Evolutionary conservation across 2,888 invertebrate species (phyloP).

Genomic region (Macrophya annulata): DNA sequence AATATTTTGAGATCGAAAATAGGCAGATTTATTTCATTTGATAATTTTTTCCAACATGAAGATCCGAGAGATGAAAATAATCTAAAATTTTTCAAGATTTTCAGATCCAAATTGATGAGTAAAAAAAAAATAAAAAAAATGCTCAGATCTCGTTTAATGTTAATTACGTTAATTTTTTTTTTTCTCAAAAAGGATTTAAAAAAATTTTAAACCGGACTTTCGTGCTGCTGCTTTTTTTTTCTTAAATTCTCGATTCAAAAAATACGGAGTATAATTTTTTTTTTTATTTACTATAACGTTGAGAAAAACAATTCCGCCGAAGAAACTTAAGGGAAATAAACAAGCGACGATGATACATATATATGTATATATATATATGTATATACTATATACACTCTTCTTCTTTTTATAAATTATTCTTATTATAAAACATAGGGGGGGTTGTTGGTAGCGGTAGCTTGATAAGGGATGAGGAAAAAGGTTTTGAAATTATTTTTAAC

Average conservation of each 20-base stretch:
- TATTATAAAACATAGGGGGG: neutral
- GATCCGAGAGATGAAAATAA: too few species aligned
- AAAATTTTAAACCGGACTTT: too few species aligned
- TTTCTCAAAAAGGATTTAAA: too few species aligned
- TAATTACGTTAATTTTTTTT: too few species aligned
- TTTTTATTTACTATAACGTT: neutral
- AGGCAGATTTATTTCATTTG: too few species aligned
- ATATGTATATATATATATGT: too few species aligned
- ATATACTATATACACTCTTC: too few species aligned
- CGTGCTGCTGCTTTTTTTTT: neutral
- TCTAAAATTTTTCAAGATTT: too few species aligned
- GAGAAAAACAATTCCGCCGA: neutral
- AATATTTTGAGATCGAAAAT: neutral
- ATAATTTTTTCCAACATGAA: too few species aligned
- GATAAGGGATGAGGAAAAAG: neutral
- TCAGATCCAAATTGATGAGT: too few species aligned
- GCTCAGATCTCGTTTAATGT: too few species aligned
- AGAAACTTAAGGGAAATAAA: neutral
- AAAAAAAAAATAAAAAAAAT: too few species aligned
- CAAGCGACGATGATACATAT: neutral
- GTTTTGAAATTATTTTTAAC: neutral
- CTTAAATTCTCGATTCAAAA: neutral
- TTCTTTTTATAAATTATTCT: neutral
- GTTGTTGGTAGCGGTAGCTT: neutral
- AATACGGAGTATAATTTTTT: neutral